Conservation (phyloP, 2,113 vertebrate genomes). For the Hydrolagus affinis region DNA sequence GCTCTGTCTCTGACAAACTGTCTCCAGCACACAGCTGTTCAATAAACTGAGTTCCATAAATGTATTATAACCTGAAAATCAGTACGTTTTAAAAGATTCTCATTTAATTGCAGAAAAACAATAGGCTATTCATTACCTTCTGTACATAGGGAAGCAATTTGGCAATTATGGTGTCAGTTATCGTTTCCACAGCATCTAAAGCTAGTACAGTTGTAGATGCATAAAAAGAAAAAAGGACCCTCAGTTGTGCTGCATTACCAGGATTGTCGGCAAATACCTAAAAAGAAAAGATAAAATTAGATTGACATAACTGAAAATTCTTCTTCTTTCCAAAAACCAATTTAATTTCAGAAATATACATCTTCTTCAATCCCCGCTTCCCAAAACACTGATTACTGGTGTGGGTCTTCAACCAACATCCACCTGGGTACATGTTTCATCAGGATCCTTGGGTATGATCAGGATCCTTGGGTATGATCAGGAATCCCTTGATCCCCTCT, state of each 20-base stretch:
- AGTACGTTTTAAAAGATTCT: not conserved
- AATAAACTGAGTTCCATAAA: not conserved
- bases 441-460: no score
- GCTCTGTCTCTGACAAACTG: no score
- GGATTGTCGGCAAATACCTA: conserved; percentile 69
- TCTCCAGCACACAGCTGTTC: no score
- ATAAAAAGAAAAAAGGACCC: conserved; percentile 87
- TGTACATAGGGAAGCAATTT: conserved; percentile 86
- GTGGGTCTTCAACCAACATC: no score
- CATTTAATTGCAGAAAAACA: not conserved
- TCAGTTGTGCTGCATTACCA: conserved; percentile 58
- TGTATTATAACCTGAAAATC: not conserved
- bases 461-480: no score
- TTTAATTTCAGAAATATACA: not conserved
- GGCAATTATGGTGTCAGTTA: conserved; percentile 69
- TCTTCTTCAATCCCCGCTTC: not conserved
- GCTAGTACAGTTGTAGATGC: conserved; percentile 75
- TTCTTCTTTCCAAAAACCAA: not conserved
- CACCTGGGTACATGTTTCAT: no score
- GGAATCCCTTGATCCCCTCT: no score
- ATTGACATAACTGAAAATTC: not conserved
- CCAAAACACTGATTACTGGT: not conserved
- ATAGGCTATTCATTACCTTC: conserved; percentile 55
- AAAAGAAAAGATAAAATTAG: conserved; percentile 12
- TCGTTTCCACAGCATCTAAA: conserved; percentile 59